A percentile compares a stretch with the other conserved stretches of the same genome.
Evolutionary conservation across 2,113 vertebrate genomes (phyloP).

Genomic region (Cisticola juncidis): DNA sequence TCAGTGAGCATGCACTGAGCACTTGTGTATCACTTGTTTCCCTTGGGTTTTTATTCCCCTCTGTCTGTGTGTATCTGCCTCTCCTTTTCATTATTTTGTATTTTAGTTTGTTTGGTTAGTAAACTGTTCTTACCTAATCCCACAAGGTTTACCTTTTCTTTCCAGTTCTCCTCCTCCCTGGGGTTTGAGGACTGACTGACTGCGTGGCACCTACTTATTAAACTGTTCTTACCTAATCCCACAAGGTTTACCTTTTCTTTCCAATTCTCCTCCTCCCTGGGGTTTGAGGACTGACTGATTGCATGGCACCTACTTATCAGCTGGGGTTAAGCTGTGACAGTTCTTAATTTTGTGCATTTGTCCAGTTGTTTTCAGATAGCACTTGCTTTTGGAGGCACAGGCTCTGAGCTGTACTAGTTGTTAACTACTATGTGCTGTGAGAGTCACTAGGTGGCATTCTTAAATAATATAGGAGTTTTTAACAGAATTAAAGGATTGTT

Average conservation of each 20-base stretch:
- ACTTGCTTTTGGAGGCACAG: not conserved
- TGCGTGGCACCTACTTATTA: not conserved
- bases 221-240: not conserved
- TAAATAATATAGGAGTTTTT: not conserved
- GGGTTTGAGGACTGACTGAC: not conserved
- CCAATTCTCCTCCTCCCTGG: not conserved
- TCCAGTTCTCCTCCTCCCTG: not conserved
- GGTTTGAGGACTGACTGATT: not conserved
- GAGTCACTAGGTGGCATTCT: constrained; percentile 34
- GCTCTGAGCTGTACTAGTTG: not conserved
- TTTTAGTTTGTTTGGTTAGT: not conserved
- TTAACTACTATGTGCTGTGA: not conserved
- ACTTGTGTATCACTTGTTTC: not conserved
- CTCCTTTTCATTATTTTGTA: not conserved
- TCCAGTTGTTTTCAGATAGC: not conserved
- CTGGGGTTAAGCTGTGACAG: fast-evolving
- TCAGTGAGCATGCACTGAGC: not conserved
- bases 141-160: not conserved
- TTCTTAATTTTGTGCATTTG: not conserved
- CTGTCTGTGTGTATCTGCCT: not conserved
- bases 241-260: not conserved
- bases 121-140: not conserved
- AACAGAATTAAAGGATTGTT: not conserved
- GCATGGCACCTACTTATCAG: not conserved
- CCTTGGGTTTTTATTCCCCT: not conserved